phyloP scores from a whole-genome alignment of 2,888 invertebrate species.

The Unio pictorum region DNA sequence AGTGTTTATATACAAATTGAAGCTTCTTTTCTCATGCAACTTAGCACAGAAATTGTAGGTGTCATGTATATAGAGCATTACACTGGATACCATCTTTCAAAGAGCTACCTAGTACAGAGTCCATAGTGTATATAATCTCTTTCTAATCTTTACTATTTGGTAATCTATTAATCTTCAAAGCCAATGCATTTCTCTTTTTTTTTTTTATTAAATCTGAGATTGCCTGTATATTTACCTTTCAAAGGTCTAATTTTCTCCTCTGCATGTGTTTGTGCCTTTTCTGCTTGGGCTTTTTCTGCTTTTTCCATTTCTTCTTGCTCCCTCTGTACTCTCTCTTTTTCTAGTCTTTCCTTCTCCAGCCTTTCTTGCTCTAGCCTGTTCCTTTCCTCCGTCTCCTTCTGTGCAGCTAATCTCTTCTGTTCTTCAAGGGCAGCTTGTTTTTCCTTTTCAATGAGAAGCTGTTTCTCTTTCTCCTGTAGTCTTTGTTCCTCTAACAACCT shows the following conservation, averaged over 20 bases:
- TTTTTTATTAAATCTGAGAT: neutral
- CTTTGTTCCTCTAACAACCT: neutral
- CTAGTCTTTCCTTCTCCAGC: slow-evolving; percentile 23
- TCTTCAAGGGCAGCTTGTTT: slow-evolving; percentile 25
- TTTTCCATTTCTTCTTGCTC: slow-evolving; percentile 34
- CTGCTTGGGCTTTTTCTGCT: slow-evolving; percentile 31
- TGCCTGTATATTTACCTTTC: slow-evolving; percentile 30
- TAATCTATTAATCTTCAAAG: too few species aligned
- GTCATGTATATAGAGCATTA: too few species aligned
- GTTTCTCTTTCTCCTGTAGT: slow-evolving; percentile 14
- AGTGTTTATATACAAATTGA: too few species aligned
- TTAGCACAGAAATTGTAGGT: too few species aligned
- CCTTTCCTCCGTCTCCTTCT: slow-evolving; percentile 21
- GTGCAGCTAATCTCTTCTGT: slow-evolving; percentile 12
- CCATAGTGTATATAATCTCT: too few species aligned
- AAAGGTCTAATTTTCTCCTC: slow-evolving; percentile 47
- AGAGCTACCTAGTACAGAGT: too few species aligned
- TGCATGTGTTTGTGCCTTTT: slow-evolving; percentile 39
- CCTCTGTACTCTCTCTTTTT: slow-evolving; percentile 30
- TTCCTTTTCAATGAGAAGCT: slow-evolving; percentile 15
- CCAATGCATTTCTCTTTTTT: neutral
- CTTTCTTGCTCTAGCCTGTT: slow-evolving; percentile 19
- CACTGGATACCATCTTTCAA: too few species aligned
- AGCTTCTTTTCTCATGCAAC: too few species aligned
- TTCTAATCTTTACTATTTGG: too few species aligned